Base-by-base conservation (phyloP, 1,140 invertebrate genomes). In the Nilaparvata lugens region DNA sequence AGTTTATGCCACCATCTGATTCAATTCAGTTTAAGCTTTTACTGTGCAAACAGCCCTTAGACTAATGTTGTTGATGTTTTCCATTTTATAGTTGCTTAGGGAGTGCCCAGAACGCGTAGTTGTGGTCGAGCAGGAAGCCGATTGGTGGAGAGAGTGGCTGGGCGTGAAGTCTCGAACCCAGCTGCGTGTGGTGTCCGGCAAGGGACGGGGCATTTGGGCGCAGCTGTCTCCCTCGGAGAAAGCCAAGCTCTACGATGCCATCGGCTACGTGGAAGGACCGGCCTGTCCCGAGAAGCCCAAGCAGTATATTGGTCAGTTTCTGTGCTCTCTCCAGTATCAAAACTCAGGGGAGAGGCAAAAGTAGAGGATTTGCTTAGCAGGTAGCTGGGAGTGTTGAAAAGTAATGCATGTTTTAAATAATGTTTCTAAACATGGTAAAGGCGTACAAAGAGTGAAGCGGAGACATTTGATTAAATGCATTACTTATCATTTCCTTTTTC, bases 151-250 rank as follows among this genome's bases (percentile, higher is more conserved):
- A 19, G 68, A 1, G 70, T 72, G 16, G 65, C 63, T 60, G 72
- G 75, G 43, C 48, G 62, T 2, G 69, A 72, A 38, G 69, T 72
- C 57, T 42, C 62, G 52, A 18, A 58, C 23, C 58, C 68, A 66
- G 43, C 59, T 64, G 54, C 54, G 67, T 25, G 62, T 74, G 16
- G 67, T 67, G 38, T 62, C 69, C 6, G 81, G 80, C 54, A 78
- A 81, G 57, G 73, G 71, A 14, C 72, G 75, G 56, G 80, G 75
- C 18, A 74, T 85, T 60, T 83, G 84, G 81, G 79, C 80, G 19
- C 78, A 83, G 65, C 69, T 88, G n/a, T 83, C 82, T 2, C 78
- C 81, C 40, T 81, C 83, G 40, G 85, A 88, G 70, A 82, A 81
- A 67, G 74, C 78, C 61, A 76, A 76, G 53, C 73, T 88, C 6